Percentiles rank a stretch among this genome's conserved stretches.
Evolutionary conservation across 1,140 invertebrate genomes (phyloP).

Genomic region (Phthorimaea operculella): DNA sequence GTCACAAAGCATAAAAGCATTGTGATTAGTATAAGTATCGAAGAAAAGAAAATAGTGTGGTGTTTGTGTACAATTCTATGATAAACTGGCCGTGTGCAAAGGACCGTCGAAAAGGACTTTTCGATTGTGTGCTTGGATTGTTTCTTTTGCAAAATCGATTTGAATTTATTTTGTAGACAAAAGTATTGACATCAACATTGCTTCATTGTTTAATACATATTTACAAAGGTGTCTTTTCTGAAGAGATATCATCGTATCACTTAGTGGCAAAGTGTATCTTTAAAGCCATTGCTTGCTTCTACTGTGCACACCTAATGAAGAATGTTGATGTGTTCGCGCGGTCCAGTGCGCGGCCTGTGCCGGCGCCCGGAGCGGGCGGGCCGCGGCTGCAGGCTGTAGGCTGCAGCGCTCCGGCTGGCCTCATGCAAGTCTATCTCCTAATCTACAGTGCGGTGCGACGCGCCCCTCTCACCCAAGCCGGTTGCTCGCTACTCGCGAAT

Average conservation of each 20-base stretch:
- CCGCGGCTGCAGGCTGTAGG: slow-evolving; percentile 24
- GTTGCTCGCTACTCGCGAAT: slow-evolving; percentile 61
- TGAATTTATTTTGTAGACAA: not conserved
- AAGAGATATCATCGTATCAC: not conserved
- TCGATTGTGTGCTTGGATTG: not conserved
- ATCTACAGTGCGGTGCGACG: slow-evolving; percentile 65
- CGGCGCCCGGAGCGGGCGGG: slow-evolving; percentile 10
- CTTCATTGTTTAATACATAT: not conserved
- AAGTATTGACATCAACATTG: slow-evolving; percentile 10
- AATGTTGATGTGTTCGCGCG: slow-evolving; percentile 27
- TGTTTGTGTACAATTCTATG: slow-evolving; percentile 5
- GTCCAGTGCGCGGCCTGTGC: too few species aligned
- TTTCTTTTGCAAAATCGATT: not conserved
- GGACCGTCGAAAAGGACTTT: not conserved
- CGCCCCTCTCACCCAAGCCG: slow-evolving; percentile 62
- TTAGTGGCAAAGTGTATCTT: not conserved
- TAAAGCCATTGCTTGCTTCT: not conserved
- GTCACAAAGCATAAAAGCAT: slow-evolving; percentile 1
- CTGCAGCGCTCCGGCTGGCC: slow-evolving; percentile 44
- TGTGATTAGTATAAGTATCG: not conserved
- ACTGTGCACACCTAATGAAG: slow-evolving; percentile 3
- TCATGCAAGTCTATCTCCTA: slow-evolving; percentile 61
- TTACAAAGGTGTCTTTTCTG: too few species aligned
- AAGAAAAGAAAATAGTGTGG: slow-evolving; percentile 4
- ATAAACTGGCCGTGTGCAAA: not conserved